Evolutionary conservation across 1,140 invertebrate species (phyloP).

Genomic region (Nasonia longicornis): DNA sequence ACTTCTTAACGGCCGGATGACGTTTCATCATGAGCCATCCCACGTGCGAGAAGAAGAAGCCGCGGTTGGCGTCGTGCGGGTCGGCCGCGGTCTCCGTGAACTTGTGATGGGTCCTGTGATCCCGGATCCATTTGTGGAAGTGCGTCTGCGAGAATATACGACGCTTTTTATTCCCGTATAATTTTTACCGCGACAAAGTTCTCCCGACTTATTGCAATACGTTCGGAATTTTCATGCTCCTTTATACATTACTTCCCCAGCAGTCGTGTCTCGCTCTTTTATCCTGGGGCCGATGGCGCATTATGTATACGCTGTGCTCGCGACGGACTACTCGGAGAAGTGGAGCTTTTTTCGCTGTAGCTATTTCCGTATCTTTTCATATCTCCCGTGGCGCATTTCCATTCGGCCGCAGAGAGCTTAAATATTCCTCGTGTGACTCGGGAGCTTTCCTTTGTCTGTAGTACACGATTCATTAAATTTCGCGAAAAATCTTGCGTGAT

Average conservation of each 20-base stretch:
- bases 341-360: too few species aligned
- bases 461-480: too few species aligned
- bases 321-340: too few species aligned
- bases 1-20: conserved; percentile 78
- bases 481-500: too few species aligned
- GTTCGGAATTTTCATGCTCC: not conserved
- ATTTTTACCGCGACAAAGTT: not conserved
- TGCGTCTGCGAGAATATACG: conserved; percentile 58
- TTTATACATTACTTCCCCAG: not conserved
- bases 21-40: conserved; percentile 86
- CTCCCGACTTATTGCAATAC: not conserved
- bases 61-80: conserved; percentile 83
- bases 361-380: too few species aligned
- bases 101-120: conserved; percentile 87
- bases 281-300: too few species aligned
- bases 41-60: conserved; percentile 88
- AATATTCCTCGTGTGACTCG: too few species aligned
- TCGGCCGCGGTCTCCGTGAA: conserved; percentile 86
- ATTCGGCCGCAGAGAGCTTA: too few species aligned
- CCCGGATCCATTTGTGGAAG: conserved; percentile 72
- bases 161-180: not conserved
- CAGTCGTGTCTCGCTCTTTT: too few species aligned
- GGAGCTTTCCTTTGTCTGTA: too few species aligned
- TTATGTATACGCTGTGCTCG: too few species aligned
- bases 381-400: too few species aligned